Conservation (phyloP, 2,888 invertebrate species). For the Acronicta alni region DNA sequence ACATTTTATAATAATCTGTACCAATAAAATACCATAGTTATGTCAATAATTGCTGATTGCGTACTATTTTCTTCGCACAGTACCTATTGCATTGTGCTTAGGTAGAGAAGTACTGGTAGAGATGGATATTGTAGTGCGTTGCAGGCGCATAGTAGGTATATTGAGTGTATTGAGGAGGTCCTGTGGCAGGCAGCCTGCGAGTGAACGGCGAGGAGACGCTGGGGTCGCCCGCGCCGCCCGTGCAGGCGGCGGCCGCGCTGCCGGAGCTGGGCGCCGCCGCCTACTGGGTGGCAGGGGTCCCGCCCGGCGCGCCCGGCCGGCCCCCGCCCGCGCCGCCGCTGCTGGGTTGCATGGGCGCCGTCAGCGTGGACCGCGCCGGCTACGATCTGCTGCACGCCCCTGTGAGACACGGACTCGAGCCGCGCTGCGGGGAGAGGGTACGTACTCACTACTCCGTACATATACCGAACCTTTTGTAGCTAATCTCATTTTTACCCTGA, state of each 20-base stretch:
- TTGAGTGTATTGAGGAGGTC: constrained; percentile 61
- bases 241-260: constrained; percentile 87
- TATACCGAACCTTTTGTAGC: too few species aligned
- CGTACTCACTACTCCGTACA: too few species aligned
- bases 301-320: constrained; percentile 94
- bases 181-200: constrained; percentile 90
- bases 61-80: too few species aligned
- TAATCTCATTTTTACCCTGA: too few species aligned
- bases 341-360: constrained; percentile 95
- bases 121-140: too few species aligned
- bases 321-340: constrained; percentile 78
- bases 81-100: too few species aligned
- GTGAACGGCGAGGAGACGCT: constrained; percentile 92
- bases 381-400: constrained; percentile 93
- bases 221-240: constrained; percentile 91
- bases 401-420: constrained; percentile 92
- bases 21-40: too few species aligned
- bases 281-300: constrained; percentile 96
- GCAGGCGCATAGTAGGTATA: constrained; percentile 5
- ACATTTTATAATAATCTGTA: too few species aligned
- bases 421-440: constrained; percentile 92
- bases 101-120: too few species aligned
- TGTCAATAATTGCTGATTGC: too few species aligned
- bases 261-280: constrained; percentile 92
- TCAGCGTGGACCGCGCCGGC: constrained; percentile 92